Base-by-base conservation (phyloP, 2,888 invertebrate genomes). In the Tridacna gigas region DNA sequence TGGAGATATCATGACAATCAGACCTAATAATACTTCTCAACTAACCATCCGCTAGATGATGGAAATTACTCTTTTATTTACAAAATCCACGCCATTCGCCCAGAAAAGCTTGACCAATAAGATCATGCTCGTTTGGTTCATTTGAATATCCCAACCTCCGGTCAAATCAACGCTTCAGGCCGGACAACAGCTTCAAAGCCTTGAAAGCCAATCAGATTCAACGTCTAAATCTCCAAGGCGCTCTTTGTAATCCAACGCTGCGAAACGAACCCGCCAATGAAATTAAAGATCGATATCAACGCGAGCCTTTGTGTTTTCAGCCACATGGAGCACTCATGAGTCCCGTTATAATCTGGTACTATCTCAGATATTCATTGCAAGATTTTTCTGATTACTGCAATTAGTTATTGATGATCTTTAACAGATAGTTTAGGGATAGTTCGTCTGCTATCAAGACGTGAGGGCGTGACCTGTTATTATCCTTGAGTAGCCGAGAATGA, bases 351-450 rank as follows among this genome's bases (percentile, higher is more conserved):
- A 71, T 71, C 71, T 71, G 51, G 48, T 47, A 11, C n/a, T 71
- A 71, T 71, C 71, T 71, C 71, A 51, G 71, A 71, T 71, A 71
- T 71, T 71, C 71, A 47, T 71, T 71, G 71, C 71, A 51, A 71
- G 71, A 71, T 71, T 51, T 22, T 71, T 71, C 71, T 71, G 71
- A 71, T 71, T 71, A 71, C 71, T 47, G 71, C 71, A 71, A 71
- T 71, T 71, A 71, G 71, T 71, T 71, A 71, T 71, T 71, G 71
- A 71, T 71, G 71, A 71, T 71, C 71, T 71, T 71, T 71, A 71
- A 51, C 51, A 71, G 71, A 71, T 71, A 71, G 71, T 71, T 71
- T 71, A 71, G 71, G 71, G 56, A n/a, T 22, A 22, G 13, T 25
- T 71, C 71, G 48, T 51, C 71, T 71, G 71, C 47, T 71, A 22